phyloP scores from a whole-genome alignment of 2,797 vertebrate genomes.

The Ceyx erithaca region DNA sequence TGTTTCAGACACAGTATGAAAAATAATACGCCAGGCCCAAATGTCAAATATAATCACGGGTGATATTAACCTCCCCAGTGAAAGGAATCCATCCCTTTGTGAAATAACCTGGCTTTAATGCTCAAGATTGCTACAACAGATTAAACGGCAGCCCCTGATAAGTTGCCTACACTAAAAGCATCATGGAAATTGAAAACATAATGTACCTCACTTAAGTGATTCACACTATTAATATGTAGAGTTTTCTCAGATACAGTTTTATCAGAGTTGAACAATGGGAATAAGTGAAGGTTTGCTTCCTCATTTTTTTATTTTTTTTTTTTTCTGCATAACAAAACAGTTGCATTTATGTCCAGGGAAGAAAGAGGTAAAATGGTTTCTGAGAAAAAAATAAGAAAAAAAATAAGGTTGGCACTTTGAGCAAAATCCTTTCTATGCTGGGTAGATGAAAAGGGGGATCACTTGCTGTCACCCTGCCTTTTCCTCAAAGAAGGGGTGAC shows the following conservation, averaged over 20 bases:
- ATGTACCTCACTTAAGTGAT: slow-evolving; percentile 65
- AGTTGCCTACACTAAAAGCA: slow-evolving; percentile 60
- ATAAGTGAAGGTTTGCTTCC: background rate
- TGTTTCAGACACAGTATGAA: background rate
- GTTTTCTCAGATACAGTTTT: background rate
- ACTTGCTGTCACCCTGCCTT: fast-evolving
- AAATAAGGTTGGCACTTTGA: background rate
- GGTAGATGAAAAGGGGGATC: background rate
- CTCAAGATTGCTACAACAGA: slow-evolving; percentile 56
- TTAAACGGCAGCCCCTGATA: slow-evolving; percentile 50
- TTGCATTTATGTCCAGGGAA: background rate
- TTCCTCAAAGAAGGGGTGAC: background rate
- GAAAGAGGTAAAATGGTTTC: background rate
- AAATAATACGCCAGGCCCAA: slow-evolving; percentile 49
- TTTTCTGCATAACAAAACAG: background rate
- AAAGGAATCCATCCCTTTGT: slow-evolving; percentile 46
- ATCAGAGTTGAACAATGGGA: background rate
- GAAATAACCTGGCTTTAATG: slow-evolving; percentile 63
- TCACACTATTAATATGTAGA: slow-evolving; percentile 68
- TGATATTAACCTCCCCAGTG: slow-evolving; percentile 45
- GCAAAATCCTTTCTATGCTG: background rate
- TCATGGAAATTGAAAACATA: slow-evolving; percentile 68
- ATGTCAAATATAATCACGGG: slow-evolving; percentile 67
- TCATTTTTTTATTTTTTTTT: background rate
- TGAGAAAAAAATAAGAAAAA: background rate